Base-by-base conservation (phyloP, 2,888 invertebrate genomes). In the Lepidocyrtoides sp. region DNA sequence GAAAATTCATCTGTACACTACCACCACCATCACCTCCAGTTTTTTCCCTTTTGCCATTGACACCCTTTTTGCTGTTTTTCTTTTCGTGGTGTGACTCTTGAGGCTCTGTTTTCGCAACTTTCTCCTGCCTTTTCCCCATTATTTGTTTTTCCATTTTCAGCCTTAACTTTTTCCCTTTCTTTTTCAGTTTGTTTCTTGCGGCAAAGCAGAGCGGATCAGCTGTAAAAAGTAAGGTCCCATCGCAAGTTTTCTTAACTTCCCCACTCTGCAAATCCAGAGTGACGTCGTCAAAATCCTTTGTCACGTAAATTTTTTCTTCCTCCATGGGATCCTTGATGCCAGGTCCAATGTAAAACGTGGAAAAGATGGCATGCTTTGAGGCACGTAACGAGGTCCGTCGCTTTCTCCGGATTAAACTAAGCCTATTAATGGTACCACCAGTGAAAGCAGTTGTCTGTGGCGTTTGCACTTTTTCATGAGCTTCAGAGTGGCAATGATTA, bases 181-280 rank as follows among this genome's bases (percentile, higher is more conserved):
- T 81, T 57, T 81, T 83, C 26, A 83, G 32, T 51, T 66, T 51
- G 54, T 79, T 79, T 54, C 17, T 26, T 8, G 77, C n/a, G 0
- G 75, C 75, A 48, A 89, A 75, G 77, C 84, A 84, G 36, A 32
- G 60, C 2, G 89, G 89, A 84, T 89, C 89, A 1, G 89, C 84
- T 0, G 75, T 83, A 20, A 87, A 91, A 10, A 91, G 87, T 17
- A 94, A 48, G 5, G 91, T 92, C 29, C 94, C 94, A 92, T 93
- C 93, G 10, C 66, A 32, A 4, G 93, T 92, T 54, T 91, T 92
- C 41, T 90, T 91, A 81, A 94, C 90, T 81, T 93, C 84, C 2
- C 94, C 94, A 94, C 93, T 93, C 51, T 72, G 51, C 79, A 94
- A 91, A 84, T 94, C 94, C 54, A 94, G 72, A 29, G 93, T 93